Evolutionary conservation across 2,113 vertebrate species (phyloP).

Genomic region (Notarius lentiginosus): DNA sequence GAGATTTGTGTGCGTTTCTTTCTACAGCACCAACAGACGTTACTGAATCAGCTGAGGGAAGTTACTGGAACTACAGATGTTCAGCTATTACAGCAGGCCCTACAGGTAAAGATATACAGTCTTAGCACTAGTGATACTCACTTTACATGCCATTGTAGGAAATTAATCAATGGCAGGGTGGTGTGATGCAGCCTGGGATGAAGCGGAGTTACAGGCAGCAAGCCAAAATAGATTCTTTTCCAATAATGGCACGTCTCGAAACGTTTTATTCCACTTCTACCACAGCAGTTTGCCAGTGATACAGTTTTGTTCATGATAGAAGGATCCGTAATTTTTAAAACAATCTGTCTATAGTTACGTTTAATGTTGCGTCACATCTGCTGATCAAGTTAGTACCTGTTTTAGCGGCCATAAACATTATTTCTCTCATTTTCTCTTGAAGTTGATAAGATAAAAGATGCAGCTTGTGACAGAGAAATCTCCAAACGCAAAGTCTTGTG

Average conservation of each 20-base stretch:
- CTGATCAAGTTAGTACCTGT: background rate
- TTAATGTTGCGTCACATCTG: background rate
- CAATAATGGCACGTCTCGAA: background rate
- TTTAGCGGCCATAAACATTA: background rate
- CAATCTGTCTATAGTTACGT: background rate
- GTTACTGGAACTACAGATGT: constrained; percentile 95
- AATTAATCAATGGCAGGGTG: background rate
- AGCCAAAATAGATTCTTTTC: background rate
- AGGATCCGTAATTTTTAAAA: background rate
- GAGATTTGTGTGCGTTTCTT: background rate
- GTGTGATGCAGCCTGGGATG: background rate
- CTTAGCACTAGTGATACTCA: background rate
- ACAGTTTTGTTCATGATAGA: background rate
- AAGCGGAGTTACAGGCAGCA: background rate
- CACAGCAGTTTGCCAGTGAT: background rate
- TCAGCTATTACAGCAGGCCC: constrained; percentile 92
- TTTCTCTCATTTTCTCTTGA: background rate
- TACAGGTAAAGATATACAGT: constrained; percentile 79
- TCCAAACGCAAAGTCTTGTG: background rate
- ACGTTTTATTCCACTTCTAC: background rate
- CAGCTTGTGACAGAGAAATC: background rate
- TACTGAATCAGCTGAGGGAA: constrained; percentile 96
- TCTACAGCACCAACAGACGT: constrained; percentile 90
- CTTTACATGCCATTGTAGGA: background rate
- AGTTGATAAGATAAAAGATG: background rate